Base-by-base conservation (phyloP, 2,113 vertebrate genomes). In the Illadopsis cleaveri region DNA sequence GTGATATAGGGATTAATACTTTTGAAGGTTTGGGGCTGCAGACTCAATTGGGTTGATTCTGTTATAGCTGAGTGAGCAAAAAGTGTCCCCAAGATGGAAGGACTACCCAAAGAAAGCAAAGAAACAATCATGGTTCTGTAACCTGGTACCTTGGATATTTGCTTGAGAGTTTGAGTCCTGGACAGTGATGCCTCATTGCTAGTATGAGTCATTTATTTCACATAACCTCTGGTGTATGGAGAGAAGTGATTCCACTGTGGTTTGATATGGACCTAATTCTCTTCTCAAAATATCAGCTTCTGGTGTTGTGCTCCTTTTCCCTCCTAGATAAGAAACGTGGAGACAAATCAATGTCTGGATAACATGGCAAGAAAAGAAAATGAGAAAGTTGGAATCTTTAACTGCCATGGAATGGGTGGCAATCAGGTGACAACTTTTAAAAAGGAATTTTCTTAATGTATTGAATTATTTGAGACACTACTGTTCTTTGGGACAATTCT, bases 331-430 rank as follows among this genome's bases (percentile, higher is more conserved):
- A 98, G 99, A 93, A 99, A 99, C 30, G 99, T 99, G 94, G 99
- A 99, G 97, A 99, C 99, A 73, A 99, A 99, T 97, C 99, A 99
- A 77, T 99, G 99, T 98, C 98, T 99, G 97, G 99, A 99, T 98
- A 99, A 99, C 97, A 99, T 99, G 99, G 99, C 99, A 91, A 99
- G 99, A 92, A 99, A 99, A 96, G 99, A 99, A 97, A 99, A 99
- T 35, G 99, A 99, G 97, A 99, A 99, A 98, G 99, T 99, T 88
- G 99, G 99, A 94, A 99, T 99, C 96, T 99, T 99, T 96, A 99
- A 99, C 97, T 99, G 99, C 95, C 99, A 99, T n/a, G 99, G 99
- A 97, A 99, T 99, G 99, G 99, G 99, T 96, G 99, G 99, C 93
- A 99, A 99, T 98, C 99, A 99, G 99, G 99, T 99, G 93, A 94